Conservation (phyloP, 2,888 invertebrate species). For the Morinoia aosen region DNA sequence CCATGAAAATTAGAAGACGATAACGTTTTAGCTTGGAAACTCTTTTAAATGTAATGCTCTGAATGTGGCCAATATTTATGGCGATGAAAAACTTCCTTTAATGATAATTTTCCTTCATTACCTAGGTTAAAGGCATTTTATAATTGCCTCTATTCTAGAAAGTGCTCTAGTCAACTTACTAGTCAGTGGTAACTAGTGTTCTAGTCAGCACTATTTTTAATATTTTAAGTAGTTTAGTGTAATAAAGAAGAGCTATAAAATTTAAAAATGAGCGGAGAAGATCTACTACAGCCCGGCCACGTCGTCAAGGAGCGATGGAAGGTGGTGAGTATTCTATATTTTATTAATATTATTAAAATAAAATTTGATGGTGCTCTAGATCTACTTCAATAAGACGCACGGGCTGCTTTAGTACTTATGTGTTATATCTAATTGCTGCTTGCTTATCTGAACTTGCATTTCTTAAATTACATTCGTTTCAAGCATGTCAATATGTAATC, state of each 20-base stretch:
- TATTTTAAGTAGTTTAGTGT: not conserved
- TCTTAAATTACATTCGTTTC: not conserved
- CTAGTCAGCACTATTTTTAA: conserved; percentile 30
- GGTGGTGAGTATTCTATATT: conserved; percentile 78
- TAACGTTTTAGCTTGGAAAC: not conserved
- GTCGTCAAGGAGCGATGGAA: conserved; percentile 99
- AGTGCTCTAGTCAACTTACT: conserved; percentile 41
- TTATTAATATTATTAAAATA: too few species aligned
- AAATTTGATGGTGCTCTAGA: not conserved
- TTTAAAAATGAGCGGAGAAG: conserved; percentile 77
- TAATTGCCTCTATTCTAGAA: not conserved
- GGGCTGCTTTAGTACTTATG: not conserved
- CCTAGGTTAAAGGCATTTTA: conserved; percentile 13
- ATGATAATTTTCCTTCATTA: not conserved
- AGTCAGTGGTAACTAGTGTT: conserved; percentile 40
- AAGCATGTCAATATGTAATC: not conserved
- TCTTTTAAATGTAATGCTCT: not conserved
- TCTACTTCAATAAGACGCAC: not conserved
- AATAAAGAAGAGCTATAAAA: not conserved
- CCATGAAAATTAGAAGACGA: not conserved
- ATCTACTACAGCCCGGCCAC: conserved; percentile 94
- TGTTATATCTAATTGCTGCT: not conserved
- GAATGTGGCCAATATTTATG: not conserved
- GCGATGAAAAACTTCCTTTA: not conserved
- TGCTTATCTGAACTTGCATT: not conserved